Percentiles rank a stretch among this genome's conserved stretches.
phyloP scores from a whole-genome alignment of 2,113 vertebrate species.

The Epinephelus moara region DNA sequence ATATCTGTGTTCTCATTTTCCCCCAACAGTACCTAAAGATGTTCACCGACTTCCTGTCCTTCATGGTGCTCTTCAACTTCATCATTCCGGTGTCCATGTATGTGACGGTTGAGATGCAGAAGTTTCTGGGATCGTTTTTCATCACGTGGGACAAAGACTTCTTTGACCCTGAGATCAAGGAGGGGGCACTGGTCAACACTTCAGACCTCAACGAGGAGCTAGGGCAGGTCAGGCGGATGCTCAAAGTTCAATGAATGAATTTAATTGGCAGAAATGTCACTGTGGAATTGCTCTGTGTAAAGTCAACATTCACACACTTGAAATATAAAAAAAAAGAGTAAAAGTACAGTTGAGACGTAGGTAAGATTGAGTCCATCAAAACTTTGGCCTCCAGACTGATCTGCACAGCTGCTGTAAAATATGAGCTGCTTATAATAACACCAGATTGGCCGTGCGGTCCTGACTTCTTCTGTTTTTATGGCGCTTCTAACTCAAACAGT shows the following conservation, averaged over 20 bases:
- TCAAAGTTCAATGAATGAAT: neutral
- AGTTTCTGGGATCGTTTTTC: constrained; percentile 98
- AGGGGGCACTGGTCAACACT: constrained; percentile 97
- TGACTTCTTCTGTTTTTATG: constrained; percentile 32
- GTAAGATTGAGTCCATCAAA: neutral
- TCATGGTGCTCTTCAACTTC: constrained; percentile 99
- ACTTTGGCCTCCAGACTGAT: neutral
- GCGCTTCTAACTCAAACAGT: constrained; percentile 30
- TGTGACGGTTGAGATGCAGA: constrained; percentile 99
- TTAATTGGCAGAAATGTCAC: neutral
- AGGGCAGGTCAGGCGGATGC: constrained; percentile 89
- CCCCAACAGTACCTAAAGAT: constrained; percentile 91
- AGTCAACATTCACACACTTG: neutral
- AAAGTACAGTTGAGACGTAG: neutral
- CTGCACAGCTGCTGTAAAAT: constrained; percentile 1
- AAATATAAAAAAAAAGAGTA: too few relatives aligned
- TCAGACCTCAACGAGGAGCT: constrained; percentile 99
- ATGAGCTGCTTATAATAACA: constrained; percentile 27
- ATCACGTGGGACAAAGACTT: constrained; percentile 98
- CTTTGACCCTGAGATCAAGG: constrained; percentile 93
- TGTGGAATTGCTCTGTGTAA: neutral
- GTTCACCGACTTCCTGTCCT: constrained; percentile 98
- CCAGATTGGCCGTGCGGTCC: constrained; percentile 2
- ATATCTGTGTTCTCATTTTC: neutral
- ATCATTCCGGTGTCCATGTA: constrained; percentile 99